Base-by-base conservation (phyloP, 2,888 invertebrate genomes). In the Spilosoma lubricipeda region DNA sequence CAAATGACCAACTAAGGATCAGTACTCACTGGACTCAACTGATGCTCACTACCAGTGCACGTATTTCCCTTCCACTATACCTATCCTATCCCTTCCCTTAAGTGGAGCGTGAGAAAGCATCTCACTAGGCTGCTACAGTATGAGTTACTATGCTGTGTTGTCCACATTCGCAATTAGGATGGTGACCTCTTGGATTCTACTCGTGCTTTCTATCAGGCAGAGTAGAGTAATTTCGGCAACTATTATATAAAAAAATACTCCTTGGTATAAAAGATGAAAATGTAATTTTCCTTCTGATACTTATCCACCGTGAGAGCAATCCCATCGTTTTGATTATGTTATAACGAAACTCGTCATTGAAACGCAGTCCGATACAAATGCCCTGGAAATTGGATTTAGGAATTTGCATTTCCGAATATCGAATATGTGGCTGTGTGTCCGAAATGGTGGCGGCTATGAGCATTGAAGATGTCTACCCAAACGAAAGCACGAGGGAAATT, bases 331-430 rank as follows among this genome's bases (percentile, higher is more conserved):
- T 9, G 36, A 30, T 33, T 23, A 36, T 15, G 36, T 36, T 9
- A 39, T 36, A 39, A 74, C 75, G 73, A 82, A 76, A 63, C 59
- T 52, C 77, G 74, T 64, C 70, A 67, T 66, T 71, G 72, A 52
- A 67, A 30, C 67, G 73, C 42, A 63, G 63, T 71, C 65, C 74
- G 73, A 79, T 76, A 83, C 82, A 83, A 80, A 78, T 78, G 72
- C 71, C 73, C 74, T 82, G 74, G 75, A 82, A 81, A 82, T 84
- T 78, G 78, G 74, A 73, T 81, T 77, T 70, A 71, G 56, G 74
- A 77, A 84, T 84, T 84, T 84, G 84, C 80, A 84, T 82, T 84
- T 84, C 84, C 72, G 82, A 84, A 81, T 76, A 78, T 77, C 74
- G 78, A 68, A 77, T 67, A 69, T 77, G 71, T 80, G 71, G 59